Evolutionary conservation across 2,888 invertebrate genomes (phyloP), one percentile per base, ranked within the genome.

Genomic region (Drosophila ustulata): DNA sequence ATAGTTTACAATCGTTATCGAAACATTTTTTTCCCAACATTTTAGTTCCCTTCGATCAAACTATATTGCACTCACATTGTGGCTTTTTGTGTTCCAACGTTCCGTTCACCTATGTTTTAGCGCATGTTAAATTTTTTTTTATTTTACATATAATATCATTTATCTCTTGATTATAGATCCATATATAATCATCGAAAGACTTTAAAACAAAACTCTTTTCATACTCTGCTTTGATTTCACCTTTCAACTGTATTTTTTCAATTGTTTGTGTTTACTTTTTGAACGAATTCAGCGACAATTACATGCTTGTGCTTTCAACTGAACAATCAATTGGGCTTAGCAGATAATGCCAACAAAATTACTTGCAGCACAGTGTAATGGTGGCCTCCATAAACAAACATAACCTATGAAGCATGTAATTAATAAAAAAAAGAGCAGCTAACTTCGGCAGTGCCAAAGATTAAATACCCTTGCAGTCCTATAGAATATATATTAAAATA

Each of bases 311-410:
- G 77, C 81, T 69, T 39, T 59, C 28, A 68, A 68, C 46, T 49
- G 41, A 71, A 61, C 30, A 53, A 58, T 49, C 37, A 26, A 73
- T 79, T 76, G 74, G 74, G 50, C 39, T 18, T 30, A 18, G 25
- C 58, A 61, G 37, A 23, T 30, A 50, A 61, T 61, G 28, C 55
- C 23, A 41, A 62, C 46, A 34, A 75, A 46, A 57, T 71, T 66
- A 52, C 23, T 59, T 63, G 63, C 30, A 78, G 78, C 75, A 79
- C 82, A 67, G 77, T 74, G 72, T 72, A 72, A 76, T 76, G 53
- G 72, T 76, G 72, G 68, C 76, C 51, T 30, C 43, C 26, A 57
- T 41, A 59, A 30, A 30, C 34, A 61, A 45, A 47, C 37, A 32
- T 55, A 49, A 47, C 47, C 49, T 66, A 51, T 57, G 43, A 59